Conservation (phyloP, 2,888 invertebrate genomes). For the Atethmia centrago region DNA sequence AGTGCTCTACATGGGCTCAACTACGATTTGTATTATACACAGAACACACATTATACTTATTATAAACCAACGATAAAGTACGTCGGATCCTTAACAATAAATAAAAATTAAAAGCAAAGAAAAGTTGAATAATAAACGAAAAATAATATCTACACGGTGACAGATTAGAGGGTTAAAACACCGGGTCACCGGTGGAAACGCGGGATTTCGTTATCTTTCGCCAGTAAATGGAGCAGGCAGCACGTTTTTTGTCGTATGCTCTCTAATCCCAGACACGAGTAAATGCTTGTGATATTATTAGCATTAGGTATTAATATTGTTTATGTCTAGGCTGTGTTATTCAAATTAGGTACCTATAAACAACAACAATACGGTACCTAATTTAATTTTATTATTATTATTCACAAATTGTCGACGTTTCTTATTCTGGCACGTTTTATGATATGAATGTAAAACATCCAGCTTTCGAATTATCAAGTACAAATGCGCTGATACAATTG, state of each 20-base stretch:
- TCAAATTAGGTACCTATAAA: not conserved
- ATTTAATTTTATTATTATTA: slow-evolving; percentile 13
- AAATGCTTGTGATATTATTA: not conserved
- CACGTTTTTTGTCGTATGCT: slow-evolving; percentile 39
- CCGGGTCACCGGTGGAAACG: not conserved
- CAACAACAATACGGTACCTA: too few relatives aligned
- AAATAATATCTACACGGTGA: slow-evolving; percentile 32
- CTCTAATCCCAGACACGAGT: not conserved
- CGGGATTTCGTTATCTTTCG: slow-evolving; percentile 41
- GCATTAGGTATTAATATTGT: not conserved
- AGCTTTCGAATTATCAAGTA: too few relatives aligned
- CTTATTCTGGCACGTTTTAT: not conserved
- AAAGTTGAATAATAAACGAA: not conserved
- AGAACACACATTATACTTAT: not conserved
- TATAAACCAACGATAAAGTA: not conserved
- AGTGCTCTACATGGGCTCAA: not conserved
- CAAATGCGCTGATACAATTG: too few relatives aligned
- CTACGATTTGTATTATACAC: not conserved
- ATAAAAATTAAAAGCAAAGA: too few relatives aligned
- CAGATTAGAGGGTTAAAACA: slow-evolving; percentile 30
- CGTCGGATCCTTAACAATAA: not conserved
- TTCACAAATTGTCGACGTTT: too few relatives aligned
- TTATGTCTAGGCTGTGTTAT: not conserved
- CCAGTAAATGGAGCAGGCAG: not conserved
- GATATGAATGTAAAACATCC: too few relatives aligned